These are phyloP conservation scores for Drosophila equinoxialis DNA, from an alignment of 1,140 invertebrate genomes.

Conservation along the genomic window DNA sequence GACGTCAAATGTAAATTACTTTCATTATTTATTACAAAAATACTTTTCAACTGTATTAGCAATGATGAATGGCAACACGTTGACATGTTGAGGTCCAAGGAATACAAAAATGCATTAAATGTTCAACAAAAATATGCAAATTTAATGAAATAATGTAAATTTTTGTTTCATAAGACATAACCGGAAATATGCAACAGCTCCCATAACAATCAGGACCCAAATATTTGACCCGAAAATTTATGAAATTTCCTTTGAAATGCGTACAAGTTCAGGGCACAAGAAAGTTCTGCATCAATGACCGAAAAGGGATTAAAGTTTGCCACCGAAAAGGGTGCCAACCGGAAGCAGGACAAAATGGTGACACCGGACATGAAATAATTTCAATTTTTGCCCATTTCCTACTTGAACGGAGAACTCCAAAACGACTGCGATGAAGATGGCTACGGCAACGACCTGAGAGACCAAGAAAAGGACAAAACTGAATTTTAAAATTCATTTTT, in stretches of 20 bases:
- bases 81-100: background rate
- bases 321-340: constrained; percentile 45
- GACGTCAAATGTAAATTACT: background rate
- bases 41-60: background rate
- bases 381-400: constrained; percentile 77
- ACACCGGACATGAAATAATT: constrained; percentile 79
- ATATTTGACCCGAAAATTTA: constrained; percentile 47
- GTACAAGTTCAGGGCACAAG: constrained; percentile 21
- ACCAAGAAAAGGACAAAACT: constrained; percentile 61
- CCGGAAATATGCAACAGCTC: constrained; percentile 54
- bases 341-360: constrained; percentile 64
- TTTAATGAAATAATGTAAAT: constrained; percentile 11
- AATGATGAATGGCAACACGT: constrained; percentile 1
- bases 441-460: background rate
- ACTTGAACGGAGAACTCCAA: constrained; percentile 23
- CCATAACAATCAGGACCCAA: constrained; percentile 33
- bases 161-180: constrained; percentile 10
- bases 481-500: constrained; percentile 62
- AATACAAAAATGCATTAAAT: background rate
- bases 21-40: constrained; percentile 6
- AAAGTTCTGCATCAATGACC: constrained; percentile 67
- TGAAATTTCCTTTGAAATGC: constrained; percentile 58
- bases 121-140: constrained; percentile 35
- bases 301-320: constrained; percentile 54
- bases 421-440: background rate